A percentile compares a stretch with the other conserved stretches of the same genome.
phyloP scores from a whole-genome alignment of 2,797 vertebrate species.

The Chromis chromis region DNA sequence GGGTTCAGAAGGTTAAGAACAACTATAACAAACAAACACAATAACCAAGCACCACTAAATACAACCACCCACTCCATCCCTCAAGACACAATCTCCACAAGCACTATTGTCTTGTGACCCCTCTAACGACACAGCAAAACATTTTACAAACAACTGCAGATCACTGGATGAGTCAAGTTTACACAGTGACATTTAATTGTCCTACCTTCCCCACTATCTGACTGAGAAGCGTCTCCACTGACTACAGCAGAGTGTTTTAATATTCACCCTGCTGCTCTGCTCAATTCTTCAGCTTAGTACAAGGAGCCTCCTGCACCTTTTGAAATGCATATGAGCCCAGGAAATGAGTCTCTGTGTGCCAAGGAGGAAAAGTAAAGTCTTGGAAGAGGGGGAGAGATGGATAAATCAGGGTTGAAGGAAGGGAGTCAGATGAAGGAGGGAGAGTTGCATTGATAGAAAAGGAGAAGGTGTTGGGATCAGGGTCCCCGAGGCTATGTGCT shows the following conservation, averaged over 20 bases:
- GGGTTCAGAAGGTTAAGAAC: no score
- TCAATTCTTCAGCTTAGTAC: conserved; percentile 67
- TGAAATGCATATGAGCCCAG: conserved; percentile 81
- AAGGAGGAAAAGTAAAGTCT: conserved; percentile 61
- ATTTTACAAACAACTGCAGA: conserved; percentile 23
- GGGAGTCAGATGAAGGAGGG: conserved; percentile 28
- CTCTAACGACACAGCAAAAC: neutral
- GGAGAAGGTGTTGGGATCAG: conserved; percentile 6
- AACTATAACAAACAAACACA: neutral
- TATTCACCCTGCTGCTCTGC: conserved; percentile 67
- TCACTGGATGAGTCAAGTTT: conserved; percentile 21
- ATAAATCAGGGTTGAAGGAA: conserved; percentile 49
- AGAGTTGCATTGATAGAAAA: conserved; percentile 26
- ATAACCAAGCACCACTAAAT: neutral
- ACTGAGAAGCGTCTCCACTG: conserved; percentile 12
- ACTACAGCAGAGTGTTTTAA: conserved; percentile 62
- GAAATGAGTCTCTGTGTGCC: conserved; percentile 73
- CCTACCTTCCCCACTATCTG: conserved; percentile 29
- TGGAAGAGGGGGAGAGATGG: conserved; percentile 41
- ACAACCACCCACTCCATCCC: neutral
- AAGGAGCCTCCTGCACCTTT: conserved; percentile 74
- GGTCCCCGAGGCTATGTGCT: neutral
- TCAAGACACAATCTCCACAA: neutral
- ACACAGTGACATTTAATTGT: conserved; percentile 34
- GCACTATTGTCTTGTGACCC: conserved; percentile 5